Evolutionary conservation across 1,140 invertebrate genomes (phyloP).

Genomic region (Drosophila nikananu): DNA sequence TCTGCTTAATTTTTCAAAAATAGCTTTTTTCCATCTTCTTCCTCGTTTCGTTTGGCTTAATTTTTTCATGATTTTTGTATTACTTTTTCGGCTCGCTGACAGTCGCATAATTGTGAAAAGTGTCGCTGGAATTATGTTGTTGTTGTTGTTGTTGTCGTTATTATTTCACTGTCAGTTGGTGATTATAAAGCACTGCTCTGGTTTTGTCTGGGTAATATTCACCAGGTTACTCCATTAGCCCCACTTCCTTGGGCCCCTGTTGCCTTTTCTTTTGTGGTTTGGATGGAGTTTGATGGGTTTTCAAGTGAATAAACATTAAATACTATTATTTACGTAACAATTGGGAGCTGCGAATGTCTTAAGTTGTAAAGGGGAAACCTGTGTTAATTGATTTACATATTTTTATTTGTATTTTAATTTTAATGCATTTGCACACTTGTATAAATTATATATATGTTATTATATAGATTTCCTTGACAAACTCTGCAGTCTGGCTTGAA

Average conservation of each 20-base stretch:
- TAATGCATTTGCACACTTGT: too few species aligned
- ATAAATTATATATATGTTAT: background rate
- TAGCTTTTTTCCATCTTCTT: conserved; percentile 4
- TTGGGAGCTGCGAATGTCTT: background rate
- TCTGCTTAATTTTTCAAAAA: conserved; percentile 45
- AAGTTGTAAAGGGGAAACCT: background rate
- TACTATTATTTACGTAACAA: conserved; percentile 6
- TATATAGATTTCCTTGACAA: background rate
- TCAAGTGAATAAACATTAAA: conserved; percentile 1
- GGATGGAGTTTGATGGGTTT: background rate
- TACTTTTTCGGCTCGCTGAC: background rate
- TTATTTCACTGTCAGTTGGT: conserved; percentile 25
- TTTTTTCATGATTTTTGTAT: conserved; percentile 5
- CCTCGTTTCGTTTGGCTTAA: background rate
- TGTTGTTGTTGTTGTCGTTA: conserved; percentile 5
- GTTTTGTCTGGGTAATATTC: background rate
- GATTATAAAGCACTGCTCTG: background rate
- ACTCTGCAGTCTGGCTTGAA: background rate
- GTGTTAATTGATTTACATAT: background rate
- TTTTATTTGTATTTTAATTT: background rate
- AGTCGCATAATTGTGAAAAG: conserved; percentile 35
- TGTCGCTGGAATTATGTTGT: conserved; percentile 40
- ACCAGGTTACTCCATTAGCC: conserved; percentile 17
- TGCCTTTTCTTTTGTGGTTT: background rate
- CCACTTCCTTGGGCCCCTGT: conserved; percentile 3